These are phyloP conservation scores for Solen grandis DNA, from an alignment of 1,140 invertebrate genomes.

Conservation along the genomic window DNA sequence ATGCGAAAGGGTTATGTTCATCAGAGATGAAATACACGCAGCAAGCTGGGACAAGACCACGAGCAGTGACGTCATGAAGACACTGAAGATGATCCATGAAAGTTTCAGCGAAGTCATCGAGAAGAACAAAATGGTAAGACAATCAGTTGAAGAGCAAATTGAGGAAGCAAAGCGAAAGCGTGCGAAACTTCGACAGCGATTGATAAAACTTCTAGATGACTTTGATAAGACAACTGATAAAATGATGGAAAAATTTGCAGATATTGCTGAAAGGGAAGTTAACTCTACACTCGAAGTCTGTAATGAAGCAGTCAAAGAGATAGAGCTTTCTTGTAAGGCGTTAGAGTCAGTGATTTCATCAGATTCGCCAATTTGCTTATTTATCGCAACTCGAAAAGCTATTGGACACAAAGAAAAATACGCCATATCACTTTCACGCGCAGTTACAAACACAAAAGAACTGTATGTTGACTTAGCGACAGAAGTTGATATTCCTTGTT, in stretches of 20 bases:
- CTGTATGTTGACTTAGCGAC: conserved; percentile 23
- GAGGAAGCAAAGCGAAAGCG: conserved; percentile 17
- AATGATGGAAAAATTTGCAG: conserved; percentile 29
- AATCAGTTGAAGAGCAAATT: conserved; percentile 8
- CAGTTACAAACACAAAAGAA: conserved; percentile 28
- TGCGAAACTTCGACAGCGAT: conserved; percentile 8
- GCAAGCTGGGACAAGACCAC: conserved; percentile 5
- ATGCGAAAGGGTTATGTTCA: conserved; percentile 47
- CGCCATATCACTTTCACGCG: conserved; percentile 28
- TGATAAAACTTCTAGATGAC: conserved; percentile 27
- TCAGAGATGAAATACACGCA: conserved; percentile 47
- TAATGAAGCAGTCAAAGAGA: conserved; percentile 17
- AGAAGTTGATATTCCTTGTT: conserved; percentile 1
- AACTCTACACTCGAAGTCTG: conserved; percentile 18
- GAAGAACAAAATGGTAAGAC: background rate
- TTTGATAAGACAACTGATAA: conserved; percentile 44
- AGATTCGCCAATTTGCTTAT: conserved; percentile 1
- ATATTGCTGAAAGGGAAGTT: conserved; percentile 13
- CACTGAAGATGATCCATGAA: conserved; percentile 22
- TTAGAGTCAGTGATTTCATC: background rate
- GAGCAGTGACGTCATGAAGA: background rate
- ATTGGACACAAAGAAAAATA: conserved; percentile 43
- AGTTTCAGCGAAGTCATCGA: conserved; percentile 36
- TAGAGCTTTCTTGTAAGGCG: background rate
- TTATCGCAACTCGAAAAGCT: conserved; percentile 45